These are phyloP conservation scores for Empis stercorea DNA, from an alignment of 2,888 invertebrate genomes.

Conservation along the genomic window DNA sequence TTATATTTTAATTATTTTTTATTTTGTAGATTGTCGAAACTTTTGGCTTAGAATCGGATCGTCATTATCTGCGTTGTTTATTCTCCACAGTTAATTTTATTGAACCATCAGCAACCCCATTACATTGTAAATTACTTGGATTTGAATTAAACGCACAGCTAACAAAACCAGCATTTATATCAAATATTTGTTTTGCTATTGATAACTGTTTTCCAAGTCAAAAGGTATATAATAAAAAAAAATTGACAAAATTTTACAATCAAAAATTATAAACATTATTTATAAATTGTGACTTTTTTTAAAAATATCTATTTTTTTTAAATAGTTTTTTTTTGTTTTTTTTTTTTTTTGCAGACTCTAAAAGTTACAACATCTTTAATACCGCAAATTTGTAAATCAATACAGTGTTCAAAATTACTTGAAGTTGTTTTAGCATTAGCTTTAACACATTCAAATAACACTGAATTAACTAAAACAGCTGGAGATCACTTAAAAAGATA, in stretches of 20 bases:
- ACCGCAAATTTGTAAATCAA: conserved; percentile 69
- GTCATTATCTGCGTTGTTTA: conserved; percentile 89
- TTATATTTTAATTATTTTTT: conserved; percentile 14
- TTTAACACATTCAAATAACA: conserved; percentile 64
- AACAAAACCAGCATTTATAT: conserved; percentile 74
- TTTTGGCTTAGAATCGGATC: conserved; percentile 93
- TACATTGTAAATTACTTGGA: conserved; percentile 61
- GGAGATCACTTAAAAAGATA: conserved; percentile 67
- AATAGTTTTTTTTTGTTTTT: too few relatives aligned
- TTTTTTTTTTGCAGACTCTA: conserved; percentile 54
- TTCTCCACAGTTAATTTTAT: conserved; percentile 80
- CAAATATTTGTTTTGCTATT: conserved; percentile 77
- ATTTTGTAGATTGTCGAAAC: conserved; percentile 66
- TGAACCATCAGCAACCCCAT: conserved; percentile 46
- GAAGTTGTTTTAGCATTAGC: conserved; percentile 85
- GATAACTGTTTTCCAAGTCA: conserved; percentile 69
- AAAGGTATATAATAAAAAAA: conserved; percentile 39
- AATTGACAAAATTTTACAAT: too few relatives aligned
- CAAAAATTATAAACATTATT: too few relatives aligned
- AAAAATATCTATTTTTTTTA: conserved; percentile 2
- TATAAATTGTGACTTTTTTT: too few relatives aligned
- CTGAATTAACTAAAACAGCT: conserved; percentile 61
- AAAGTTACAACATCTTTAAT: conserved; percentile 70
- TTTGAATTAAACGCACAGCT: conserved; percentile 67
- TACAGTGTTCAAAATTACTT: conserved; percentile 76